Conservation (phyloP, 2,113 vertebrate genomes). For the Paradoxurus hermaphroditus region DNA sequence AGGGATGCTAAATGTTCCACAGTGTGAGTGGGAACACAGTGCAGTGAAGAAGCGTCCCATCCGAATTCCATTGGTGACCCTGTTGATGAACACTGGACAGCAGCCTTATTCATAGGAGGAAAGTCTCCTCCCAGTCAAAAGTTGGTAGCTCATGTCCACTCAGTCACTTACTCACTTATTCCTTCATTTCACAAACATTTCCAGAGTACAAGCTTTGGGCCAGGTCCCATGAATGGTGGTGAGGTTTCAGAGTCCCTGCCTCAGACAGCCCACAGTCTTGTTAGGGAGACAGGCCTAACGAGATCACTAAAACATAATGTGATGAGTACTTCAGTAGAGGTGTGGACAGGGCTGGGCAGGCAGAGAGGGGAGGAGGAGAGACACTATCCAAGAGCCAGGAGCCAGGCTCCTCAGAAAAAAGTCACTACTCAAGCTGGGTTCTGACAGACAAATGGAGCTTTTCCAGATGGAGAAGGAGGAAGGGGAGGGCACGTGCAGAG, state of each 20-base stretch:
- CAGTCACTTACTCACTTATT: neutral
- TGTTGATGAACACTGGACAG: neutral
- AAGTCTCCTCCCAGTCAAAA: neutral
- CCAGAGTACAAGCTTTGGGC: neutral
- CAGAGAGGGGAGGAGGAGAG: neutral
- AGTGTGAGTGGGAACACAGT: neutral
- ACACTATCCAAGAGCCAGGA: neutral
- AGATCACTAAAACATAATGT: neutral
- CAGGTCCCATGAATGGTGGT: neutral
- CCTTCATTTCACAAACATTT: constrained; percentile 22
- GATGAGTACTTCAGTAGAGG: neutral
- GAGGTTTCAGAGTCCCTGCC: neutral
- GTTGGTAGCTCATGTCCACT: neutral
- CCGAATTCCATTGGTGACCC: neutral
- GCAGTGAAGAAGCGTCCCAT: neutral
- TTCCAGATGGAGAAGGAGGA: neutral
- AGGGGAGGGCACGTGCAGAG: neutral
- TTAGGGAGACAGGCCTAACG: neutral
- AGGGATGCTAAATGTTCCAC: neutral
- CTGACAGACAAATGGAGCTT: neutral
- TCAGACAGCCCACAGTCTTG: neutral
- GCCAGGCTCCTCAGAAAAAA: neutral
- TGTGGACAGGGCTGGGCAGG: neutral
- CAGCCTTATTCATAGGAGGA: neutral
- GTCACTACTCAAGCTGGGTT: neutral